Evolutionary conservation across 2,113 vertebrate species (phyloP).

Genomic region (Boleophthalmus pectinirostris): DNA sequence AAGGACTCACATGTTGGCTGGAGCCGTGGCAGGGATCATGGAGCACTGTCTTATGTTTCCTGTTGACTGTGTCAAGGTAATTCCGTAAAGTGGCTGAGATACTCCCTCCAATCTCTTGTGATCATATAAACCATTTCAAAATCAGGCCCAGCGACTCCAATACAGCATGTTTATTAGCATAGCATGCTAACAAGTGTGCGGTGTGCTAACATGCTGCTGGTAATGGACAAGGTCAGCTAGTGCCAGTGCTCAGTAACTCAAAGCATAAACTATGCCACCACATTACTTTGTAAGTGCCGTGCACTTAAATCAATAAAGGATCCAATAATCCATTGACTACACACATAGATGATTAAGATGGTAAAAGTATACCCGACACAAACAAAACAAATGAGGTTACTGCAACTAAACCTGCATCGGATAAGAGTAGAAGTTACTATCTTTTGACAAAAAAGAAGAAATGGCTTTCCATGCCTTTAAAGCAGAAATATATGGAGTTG

Average conservation of each 20-base stretch:
- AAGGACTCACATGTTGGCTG: slow-evolving; percentile 95
- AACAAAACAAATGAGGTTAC: neutral
- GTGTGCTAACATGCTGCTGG: slow-evolving; percentile 45
- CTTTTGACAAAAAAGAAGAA: neutral
- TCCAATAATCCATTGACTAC: neutral
- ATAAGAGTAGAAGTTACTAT: neutral
- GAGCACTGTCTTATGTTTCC: slow-evolving; percentile 98
- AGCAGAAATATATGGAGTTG: neutral
- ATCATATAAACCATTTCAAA: neutral
- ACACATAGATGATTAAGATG: neutral
- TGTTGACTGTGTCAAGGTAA: slow-evolving; percentile 98
- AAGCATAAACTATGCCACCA: neutral
- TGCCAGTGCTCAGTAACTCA: neutral
- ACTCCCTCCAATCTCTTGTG: neutral
- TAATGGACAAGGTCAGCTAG: slow-evolving; percentile 66
- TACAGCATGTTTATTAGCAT: slow-evolving; percentile 47
- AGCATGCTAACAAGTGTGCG: slow-evolving; percentile 44
- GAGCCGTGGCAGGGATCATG: slow-evolving; percentile 94
- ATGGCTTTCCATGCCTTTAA: neutral
- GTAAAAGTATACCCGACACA: neutral
- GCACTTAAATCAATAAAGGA: neutral
- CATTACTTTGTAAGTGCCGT: neutral
- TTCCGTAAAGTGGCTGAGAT: slow-evolving; percentile 16
- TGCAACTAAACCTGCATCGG: neutral
- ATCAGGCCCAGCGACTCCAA: neutral